Conservation (phyloP, 1,140 invertebrate genomes). For the Euura saliciscinereae region DNA sequence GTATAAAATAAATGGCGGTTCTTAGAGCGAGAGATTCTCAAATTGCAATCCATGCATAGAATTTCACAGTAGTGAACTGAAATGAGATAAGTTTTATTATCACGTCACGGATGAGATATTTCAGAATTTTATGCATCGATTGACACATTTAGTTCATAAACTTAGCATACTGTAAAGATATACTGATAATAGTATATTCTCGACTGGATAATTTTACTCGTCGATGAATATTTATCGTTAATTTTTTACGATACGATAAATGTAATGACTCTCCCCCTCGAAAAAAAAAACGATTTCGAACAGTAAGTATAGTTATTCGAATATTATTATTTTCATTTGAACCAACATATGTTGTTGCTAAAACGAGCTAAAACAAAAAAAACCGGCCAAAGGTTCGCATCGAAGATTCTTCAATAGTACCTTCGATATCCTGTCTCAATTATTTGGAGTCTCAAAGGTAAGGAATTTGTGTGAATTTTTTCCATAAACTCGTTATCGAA, state of each 20-base stretch:
- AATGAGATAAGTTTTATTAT: neutral
- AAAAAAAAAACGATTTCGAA: neutral
- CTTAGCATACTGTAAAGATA: neutral
- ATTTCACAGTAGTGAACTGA: neutral
- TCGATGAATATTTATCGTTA: neutral
- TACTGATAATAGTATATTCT: neutral
- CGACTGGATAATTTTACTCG: neutral
- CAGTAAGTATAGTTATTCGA: neutral
- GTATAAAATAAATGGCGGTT: constrained; percentile 26
- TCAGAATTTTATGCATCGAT: neutral
- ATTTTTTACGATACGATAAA: neutral
- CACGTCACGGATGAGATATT: neutral
- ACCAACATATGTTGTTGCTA: neutral
- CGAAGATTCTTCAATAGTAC: neutral
- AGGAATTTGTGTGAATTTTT: constrained; percentile 35
- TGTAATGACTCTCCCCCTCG: too few species aligned
- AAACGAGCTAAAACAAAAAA: neutral
- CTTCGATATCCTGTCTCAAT: neutral
- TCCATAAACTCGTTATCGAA: constrained; percentile 24
- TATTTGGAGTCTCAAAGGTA: constrained; percentile 35
- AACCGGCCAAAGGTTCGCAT: neutral
- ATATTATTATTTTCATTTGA: neutral
- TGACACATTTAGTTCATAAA: neutral
- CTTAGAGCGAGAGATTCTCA: neutral
- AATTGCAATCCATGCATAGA: neutral